Base-by-base conservation (phyloP, 2,113 vertebrate genomes). In the Herpetotheres cachinnans region DNA sequence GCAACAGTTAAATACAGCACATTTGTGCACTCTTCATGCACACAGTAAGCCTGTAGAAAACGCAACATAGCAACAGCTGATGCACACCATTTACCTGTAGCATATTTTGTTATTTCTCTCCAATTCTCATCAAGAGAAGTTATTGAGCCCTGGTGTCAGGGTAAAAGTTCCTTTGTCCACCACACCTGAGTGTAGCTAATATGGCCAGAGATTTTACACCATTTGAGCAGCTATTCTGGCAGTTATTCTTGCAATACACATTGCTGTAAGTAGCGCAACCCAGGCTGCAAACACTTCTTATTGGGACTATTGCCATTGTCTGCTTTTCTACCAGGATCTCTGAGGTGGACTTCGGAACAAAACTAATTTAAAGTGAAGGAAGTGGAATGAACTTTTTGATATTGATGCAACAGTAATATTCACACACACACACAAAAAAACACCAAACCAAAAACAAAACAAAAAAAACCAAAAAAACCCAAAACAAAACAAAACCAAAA, bases 401-500 rank as follows among this genome's bases (percentile, higher is more conserved):
- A 26, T 1, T 73, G 34, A 70, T n/a, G 17, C 26, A 90, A 49
- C 5, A n/a, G 24, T n/a, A 19, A 69, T 19, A 40, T 17, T 55
- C 3, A 4, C 21, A 18, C 19, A 58, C n/a, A n/a, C n/a, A n/a
- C n/a, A n/a, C n/a, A n/a, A n/a, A n/a, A n/a, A n/a, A n/a, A n/a
- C n/a, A n/a, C n/a, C n/a, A n/a, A n/a, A n/a, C n/a, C n/a, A n/a
- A n/a, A n/a, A n/a, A n/a, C n/a, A n/a, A n/a, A n/a, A n/a, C n/a
- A n/a, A 86, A 19, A 29, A 16, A 3, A 0, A 3, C 20, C 16
- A 4, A 34, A 44, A 73, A n/a, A 42, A 13, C 3, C 8, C 65
- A 12, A 47, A 58, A 14, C 6, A n/a, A n/a, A n/a, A n/a, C n/a
- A n/a, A n/a, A n/a, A n/a, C n/a, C n/a, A n/a, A n/a, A n/a, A n/a